A percentile compares a stretch with the other conserved stretches of the same genome.
These are phyloP conservation scores for Poecilia picta DNA, from an alignment of 2,797 vertebrate species.

Conservation along the genomic window DNA sequence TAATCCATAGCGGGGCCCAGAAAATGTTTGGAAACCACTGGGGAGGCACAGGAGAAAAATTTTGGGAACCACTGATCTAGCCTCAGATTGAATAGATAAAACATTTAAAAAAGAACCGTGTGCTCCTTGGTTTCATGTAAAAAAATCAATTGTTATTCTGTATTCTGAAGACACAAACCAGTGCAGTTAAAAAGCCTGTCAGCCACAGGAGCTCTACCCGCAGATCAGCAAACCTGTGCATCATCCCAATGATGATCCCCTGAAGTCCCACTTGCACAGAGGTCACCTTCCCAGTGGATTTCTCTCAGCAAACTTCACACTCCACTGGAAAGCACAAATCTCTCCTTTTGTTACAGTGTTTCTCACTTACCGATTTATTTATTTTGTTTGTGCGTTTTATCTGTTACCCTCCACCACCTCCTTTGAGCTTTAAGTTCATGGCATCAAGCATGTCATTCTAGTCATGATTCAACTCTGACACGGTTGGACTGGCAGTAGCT, in stretches of 20 bases:
- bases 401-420: background rate
- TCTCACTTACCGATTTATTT: background rate
- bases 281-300: conserved; percentile 31
- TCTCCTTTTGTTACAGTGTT: conserved; percentile 1
- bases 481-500: background rate
- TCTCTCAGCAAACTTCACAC: conserved; percentile 23
- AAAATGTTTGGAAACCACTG: too few species aligned
- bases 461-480: conserved; percentile 9
- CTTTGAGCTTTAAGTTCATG: conserved; percentile 1
- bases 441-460: conserved; percentile 17
- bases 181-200: conserved; percentile 29
- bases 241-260: conserved; percentile 20
- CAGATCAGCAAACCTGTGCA: conserved; percentile 16
- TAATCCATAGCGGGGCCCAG: too few species aligned
- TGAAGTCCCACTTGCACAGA: conserved; percentile 24
- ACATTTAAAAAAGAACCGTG: background rate
- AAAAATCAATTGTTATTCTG: conserved; percentile 42
- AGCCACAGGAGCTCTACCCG: conserved; percentile 6
- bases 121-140: conserved; percentile 9
- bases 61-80: too few species aligned
- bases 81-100: background rate
- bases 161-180: conserved; percentile 43
- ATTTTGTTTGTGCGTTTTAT: background rate
- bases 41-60: too few species aligned
- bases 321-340: background rate